Base-by-base conservation (phyloP, 2,888 invertebrate species). In the Rhodophaea formosa region DNA sequence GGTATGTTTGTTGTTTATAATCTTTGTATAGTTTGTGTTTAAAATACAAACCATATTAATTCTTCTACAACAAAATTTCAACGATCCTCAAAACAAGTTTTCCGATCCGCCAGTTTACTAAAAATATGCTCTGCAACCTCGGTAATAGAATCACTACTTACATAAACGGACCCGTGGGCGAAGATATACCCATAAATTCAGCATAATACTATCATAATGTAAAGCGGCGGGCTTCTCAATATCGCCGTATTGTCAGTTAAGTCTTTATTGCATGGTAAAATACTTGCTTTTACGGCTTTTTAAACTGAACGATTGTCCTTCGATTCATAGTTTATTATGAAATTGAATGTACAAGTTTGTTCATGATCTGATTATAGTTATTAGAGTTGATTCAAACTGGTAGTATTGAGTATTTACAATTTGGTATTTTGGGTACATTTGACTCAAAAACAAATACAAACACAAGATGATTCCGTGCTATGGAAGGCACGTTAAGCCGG, bases 211-310 rank as follows among this genome's bases (percentile, higher is more conserved):
- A 51, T 35, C 53, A 55, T 45, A 62, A 64, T 60, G 60, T 62
- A 55, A 64, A 61, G 23, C 23, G 61, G 63, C 66, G 54, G 61
- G 63, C 57, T 60, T 47, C 56, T 51, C 57, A 54, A 64, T 60
- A 62, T 57, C 65, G 65, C 56, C 59, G 67, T 62, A 70, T 73
- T 74, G 74, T 75, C 70, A 66, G 62, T 64, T 63, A 66, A 67
- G 62, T 66, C 65, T 72, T 71, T 69, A 67, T 69, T 65, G 67
- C 58, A 59, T 62, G 58, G 61, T 32, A 63, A 62, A 65, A 62
- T 61, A 57, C 60, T 62, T 61, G 62, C 68, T 65, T 72, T 71
- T 68, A 74, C 65, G 63, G 66, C 63, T 70, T 71, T 71, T 73
- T 69, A 71, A 75, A 72, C 60, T 59, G 62, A 59, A 58, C 58